phyloP scores from a whole-genome alignment of 2,888 invertebrate genomes.

The Rambutsinella grinnellia region DNA sequence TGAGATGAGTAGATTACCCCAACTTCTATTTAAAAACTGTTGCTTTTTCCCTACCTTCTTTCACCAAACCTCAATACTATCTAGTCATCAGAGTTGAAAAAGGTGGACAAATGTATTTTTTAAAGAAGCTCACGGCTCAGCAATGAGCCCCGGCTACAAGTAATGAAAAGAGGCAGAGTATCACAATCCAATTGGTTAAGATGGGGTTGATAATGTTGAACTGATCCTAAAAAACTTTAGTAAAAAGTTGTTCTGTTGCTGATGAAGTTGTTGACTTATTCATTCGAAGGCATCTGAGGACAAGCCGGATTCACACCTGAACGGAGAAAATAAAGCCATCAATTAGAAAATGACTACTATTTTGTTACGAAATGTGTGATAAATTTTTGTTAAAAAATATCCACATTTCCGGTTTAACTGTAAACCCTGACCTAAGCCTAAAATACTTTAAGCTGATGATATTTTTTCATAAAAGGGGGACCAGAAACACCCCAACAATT shows the following conservation, averaged over 20 bases:
- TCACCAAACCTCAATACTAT: constrained; percentile 3
- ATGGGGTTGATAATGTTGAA: not conserved
- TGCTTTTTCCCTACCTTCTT: constrained; percentile 2
- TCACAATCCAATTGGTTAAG: not conserved
- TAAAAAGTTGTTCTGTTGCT: constrained; percentile 1
- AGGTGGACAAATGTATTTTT: not conserved
- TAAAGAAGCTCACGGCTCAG: no score
- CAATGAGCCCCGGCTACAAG: no score
- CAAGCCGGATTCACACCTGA: constrained; percentile 59
- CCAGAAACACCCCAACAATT: no score
- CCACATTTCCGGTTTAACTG: no score
- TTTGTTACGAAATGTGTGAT: no score
- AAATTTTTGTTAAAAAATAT: no score
- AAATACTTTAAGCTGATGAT: no score
- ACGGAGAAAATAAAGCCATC: constrained; percentile 50
- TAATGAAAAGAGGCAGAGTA: no score
- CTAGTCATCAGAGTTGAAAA: not conserved
- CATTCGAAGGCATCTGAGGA: constrained; percentile 15
- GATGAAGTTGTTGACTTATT: not conserved
- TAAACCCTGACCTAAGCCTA: no score
- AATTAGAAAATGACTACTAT: constrained; percentile 52
- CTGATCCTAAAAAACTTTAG: not conserved
- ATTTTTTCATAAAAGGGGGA: no score
- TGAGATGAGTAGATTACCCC: constrained; percentile 24
- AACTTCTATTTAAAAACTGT: constrained; percentile 20